Base-by-base conservation (phyloP, 1,140 invertebrate species). In the Hetaerina americana region DNA sequence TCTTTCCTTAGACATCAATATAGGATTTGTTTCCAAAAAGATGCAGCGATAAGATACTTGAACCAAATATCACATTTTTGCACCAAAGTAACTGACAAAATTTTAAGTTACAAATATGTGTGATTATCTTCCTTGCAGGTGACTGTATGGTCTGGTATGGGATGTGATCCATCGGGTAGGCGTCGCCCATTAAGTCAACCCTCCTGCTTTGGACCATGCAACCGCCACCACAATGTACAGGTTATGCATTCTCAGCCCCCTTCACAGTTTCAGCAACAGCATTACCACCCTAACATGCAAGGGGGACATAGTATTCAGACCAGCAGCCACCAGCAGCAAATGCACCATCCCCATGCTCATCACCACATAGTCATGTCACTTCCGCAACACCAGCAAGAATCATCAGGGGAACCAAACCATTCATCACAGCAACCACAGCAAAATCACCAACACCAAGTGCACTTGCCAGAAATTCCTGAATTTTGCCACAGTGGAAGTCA, bases 401-500 rank as follows among this genome's bases (percentile, higher is more conserved):
- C 22, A 18, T 57, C 40, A 57, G 15, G 22, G 10, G 15, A 57
- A 12, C 40, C 15, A 57, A 12, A 57, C 2, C 15, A 18, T 2
- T 12, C 22, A 8, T 18, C 31, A 57, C 40, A 57, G 22, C 40
- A 57, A 57, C 40, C 15, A 10, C 40, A 57, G 22, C 40, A 57
- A 57, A 57, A 12, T 1, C 76, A 79, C 70, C 74, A 74, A 72
- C 74, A 75, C 49, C 71, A 68, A 22, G 40, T 77, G 8, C 80
- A 78, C 69, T 73, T 85, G 66, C 82, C 83, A 28, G 81, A 84
- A 76, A 85, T 85, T 73, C 84, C 82, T 5, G 84, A 85, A 79
- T 83, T 84, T 75, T 81, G 79, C 26, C 80, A 82, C 57, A 80
- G 81, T 70, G 77, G 76, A 66, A 78, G 75, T 15, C 84, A 87